These are phyloP conservation scores for Oxytorus armatus DNA, from an alignment of 2,888 invertebrate species.

Conservation along the genomic window DNA sequence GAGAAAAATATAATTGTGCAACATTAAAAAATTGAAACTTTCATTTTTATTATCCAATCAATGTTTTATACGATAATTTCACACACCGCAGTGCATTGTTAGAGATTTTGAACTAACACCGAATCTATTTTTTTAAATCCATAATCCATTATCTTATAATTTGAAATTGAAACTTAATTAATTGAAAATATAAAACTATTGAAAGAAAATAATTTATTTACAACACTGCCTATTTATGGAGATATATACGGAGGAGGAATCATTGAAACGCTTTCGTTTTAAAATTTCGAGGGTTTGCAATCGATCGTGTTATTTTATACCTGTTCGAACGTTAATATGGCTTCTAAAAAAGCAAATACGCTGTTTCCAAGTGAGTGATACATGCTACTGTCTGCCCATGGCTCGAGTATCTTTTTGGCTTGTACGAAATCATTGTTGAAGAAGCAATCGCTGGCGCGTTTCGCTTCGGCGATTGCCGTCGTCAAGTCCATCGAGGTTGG, in stretches of 20 bases:
- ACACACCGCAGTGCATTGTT: too few species aligned
- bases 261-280: neutral
- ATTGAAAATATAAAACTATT: too few species aligned
- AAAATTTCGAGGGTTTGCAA: neutral
- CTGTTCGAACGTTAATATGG: constrained; percentile 96
- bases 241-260: neutral
- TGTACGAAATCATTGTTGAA: constrained; percentile 96
- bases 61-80: too few species aligned
- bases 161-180: too few species aligned
- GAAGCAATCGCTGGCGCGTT: constrained; percentile 93
- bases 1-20: constrained; percentile 8
- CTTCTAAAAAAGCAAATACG: constrained; percentile 96
- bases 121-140: too few species aligned
- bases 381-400: constrained; percentile 93
- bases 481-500: constrained; percentile 87
- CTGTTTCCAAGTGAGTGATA: constrained; percentile 96
- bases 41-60: too few species aligned
- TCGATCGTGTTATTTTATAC: constrained; percentile 68
- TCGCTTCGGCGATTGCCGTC: constrained; percentile 91
- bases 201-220: too few species aligned
- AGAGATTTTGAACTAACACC: too few species aligned
- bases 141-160: too few species aligned
- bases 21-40: too few species aligned
- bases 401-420: constrained; percentile 91
- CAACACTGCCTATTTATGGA: neutral